Base-by-base conservation (phyloP, 2,113 vertebrate genomes). In the Turdus rufiventris region DNA sequence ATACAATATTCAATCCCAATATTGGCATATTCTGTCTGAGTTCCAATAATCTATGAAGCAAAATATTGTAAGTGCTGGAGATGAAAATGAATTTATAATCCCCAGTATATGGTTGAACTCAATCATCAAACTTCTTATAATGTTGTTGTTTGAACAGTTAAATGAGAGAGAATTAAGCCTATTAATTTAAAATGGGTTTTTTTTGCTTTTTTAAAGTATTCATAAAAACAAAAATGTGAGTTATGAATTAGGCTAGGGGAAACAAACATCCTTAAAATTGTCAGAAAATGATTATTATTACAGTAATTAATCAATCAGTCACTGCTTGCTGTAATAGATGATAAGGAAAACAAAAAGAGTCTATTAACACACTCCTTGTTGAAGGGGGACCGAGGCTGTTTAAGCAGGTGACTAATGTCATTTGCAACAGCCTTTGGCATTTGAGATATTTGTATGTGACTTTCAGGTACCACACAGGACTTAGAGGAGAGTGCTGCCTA, bases 241-340 rank as follows among this genome's bases (percentile, higher is more conserved):
- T 26, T 77, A 50, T 58, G 13, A 74, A 81, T 71, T 65, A 71
- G 43, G 40, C 20, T 63, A 53, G 10, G 51, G 18, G 31, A 80
- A 79, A 85, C 18, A 93, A 71, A 68, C 33, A 43, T 15, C 24
- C 20, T 48, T 68, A 50, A 88, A 68, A 85, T 26, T 78, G 31
- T 75, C 70, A 82, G 48, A 70, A 77, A 89, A 89, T 4, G 3
- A n/a, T 48, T 61, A 73, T 57, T 70, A 66, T 61, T 94, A 81
- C 4, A 70, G 29, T 48, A 79, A 89, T 50, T n/a, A 76, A 79
- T 61, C 21, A 71, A 51, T 58, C 19, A 73, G 51, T 68, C 47
- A 50, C 17, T 71, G 34, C 18, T 84, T 89, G n/a, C 19, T 85
- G 8, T 72, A 62, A 75, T 1, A 75, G 40, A 76, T 24, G 16